These are phyloP conservation scores for Setipinna tenuifilis DNA, from an alignment of 2,797 vertebrate species.

Conservation along the genomic window DNA sequence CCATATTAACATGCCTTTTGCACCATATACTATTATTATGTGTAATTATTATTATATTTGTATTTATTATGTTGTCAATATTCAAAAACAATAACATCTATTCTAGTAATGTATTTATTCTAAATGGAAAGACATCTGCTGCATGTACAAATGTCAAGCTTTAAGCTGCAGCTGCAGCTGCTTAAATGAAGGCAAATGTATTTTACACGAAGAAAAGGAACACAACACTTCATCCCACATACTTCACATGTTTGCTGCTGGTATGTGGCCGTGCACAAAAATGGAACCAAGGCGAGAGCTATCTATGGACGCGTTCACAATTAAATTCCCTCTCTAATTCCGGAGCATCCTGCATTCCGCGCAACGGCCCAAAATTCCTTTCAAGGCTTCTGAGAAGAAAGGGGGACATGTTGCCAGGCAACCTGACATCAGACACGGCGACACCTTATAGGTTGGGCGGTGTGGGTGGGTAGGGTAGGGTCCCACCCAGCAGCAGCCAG, in stretches of 20 bases:
- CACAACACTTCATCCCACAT: background rate
- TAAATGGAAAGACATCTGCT: too few species aligned
- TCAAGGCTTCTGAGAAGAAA: constrained; percentile 58
- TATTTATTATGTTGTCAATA: too few species aligned
- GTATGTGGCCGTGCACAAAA: background rate
- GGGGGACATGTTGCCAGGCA: constrained; percentile 71
- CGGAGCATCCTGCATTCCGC: constrained; percentile 58
- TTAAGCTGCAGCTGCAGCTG: background rate
- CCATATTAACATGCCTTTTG: background rate
- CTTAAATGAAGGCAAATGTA: background rate
- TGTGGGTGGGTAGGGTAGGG: background rate
- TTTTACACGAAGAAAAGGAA: background rate
- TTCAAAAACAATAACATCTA: too few species aligned
- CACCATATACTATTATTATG: too few species aligned
- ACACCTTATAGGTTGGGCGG: constrained; percentile 54
- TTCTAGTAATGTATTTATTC: too few species aligned
- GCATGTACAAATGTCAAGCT: too few species aligned
- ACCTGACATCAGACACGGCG: constrained; percentile 51
- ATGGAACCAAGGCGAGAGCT: constrained; percentile 53
- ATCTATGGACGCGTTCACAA: constrained; percentile 53
- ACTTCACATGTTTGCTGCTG: background rate
- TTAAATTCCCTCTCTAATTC: constrained; percentile 61
- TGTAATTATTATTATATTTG: too few species aligned
- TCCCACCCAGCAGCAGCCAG: background rate
- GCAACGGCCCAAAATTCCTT: constrained; percentile 59